Conservation (phyloP, 2,113 vertebrate genomes). For the Camarhynchus parvulus region DNA sequence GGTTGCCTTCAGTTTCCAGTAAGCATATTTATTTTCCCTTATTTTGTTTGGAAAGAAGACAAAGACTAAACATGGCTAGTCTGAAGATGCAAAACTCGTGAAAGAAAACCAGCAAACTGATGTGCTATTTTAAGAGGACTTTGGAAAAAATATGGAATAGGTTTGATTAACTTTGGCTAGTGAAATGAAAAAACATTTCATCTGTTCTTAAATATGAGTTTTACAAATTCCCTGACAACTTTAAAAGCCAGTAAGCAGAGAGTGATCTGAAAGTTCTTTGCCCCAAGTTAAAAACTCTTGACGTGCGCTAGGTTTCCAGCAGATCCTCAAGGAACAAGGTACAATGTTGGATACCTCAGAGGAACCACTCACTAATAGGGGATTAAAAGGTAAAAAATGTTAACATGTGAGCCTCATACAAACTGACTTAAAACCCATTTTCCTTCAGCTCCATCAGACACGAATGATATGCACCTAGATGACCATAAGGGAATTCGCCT, state of each 20-base stretch:
- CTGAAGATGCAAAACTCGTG: not conserved
- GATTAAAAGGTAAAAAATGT: not conserved
- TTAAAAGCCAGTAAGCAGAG: not conserved
- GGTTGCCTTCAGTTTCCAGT: not conserved
- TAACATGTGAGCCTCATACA: accelerated
- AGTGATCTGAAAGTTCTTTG: not conserved
- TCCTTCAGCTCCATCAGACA: not conserved
- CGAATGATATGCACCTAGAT: not conserved
- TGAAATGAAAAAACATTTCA: not conserved
- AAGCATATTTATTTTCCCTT: not conserved
- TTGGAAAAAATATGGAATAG: not conserved
- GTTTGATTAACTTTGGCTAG: not conserved
- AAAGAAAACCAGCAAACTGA: not conserved
- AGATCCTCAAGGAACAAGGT: not conserved
- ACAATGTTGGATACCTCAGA: not conserved
- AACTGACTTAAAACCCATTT: not conserved
- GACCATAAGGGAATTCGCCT: not conserved
- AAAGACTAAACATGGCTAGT: not conserved
- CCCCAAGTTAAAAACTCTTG: not conserved
- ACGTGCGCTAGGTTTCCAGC: not conserved
- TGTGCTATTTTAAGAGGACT: not conserved
- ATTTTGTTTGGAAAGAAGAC: not conserved
- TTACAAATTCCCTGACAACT: accelerated
- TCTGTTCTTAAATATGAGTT: not conserved
- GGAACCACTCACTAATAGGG: not conserved